Percentiles rank a stretch among this genome's conserved stretches.
Evolutionary conservation across 2,113 vertebrate species (phyloP).

Genomic region (Tragelaphus buxtoni): DNA sequence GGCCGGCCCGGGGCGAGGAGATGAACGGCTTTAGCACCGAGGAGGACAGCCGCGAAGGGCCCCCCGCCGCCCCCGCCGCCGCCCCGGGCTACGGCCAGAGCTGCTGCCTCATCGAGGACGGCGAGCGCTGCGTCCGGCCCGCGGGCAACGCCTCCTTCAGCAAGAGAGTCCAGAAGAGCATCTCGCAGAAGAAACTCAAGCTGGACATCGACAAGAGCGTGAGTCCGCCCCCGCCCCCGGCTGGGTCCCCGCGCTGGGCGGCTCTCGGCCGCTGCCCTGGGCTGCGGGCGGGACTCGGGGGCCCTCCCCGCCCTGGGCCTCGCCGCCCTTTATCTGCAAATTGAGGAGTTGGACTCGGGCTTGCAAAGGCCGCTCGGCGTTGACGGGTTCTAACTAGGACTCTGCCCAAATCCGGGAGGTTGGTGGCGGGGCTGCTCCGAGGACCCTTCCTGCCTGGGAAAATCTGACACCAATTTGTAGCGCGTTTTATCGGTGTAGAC

Average conservation of each 20-base stretch:
- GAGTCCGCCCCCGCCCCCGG: conserved; percentile 65
- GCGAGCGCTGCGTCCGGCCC: conserved; percentile 93
- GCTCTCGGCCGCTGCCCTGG: background rate
- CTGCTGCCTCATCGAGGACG: conserved; percentile 97
- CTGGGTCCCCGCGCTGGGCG: background rate
- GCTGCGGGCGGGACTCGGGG: background rate
- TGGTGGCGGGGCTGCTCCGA: background rate
- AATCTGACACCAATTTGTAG: conserved; percentile 2
- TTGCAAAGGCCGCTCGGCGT: conserved; percentile 32
- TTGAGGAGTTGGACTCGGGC: background rate
- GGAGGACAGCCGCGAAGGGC: conserved; percentile 93
- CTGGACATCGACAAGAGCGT: conserved; percentile 98
- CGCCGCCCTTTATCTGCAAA: background rate
- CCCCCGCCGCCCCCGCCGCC: conserved; percentile 81
- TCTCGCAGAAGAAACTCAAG: conserved; percentile 93
- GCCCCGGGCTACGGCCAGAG: conserved; percentile 93
- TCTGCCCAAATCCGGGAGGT: background rate
- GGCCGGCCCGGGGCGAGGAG: conserved; percentile 63
- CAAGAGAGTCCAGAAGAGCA: conserved; percentile 95
- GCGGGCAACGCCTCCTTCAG: conserved; percentile 98
- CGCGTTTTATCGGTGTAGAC: background rate
- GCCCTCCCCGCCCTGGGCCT: conserved; percentile 26
- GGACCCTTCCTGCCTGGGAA: background rate
- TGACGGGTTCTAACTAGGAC: background rate
- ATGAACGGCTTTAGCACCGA: conserved; percentile 99